phyloP scores from a whole-genome alignment of 2,113 vertebrate genomes.

The Semnornis frantzii region DNA sequence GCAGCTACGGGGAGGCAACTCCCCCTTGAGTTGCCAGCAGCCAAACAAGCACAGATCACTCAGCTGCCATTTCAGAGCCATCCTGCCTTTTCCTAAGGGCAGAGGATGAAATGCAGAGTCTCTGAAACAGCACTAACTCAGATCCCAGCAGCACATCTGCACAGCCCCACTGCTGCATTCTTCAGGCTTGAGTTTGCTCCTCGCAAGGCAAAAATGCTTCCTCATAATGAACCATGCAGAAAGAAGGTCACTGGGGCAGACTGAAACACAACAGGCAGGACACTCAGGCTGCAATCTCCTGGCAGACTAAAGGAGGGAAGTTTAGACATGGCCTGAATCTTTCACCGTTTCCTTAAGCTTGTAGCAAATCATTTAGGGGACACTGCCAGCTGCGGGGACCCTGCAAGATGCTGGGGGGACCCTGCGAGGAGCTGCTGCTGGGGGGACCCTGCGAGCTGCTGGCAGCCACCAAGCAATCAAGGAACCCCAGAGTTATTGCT shows the following conservation, averaged over 20 bases:
- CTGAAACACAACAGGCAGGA: background rate
- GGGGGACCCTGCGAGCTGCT: background rate
- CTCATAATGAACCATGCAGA: background rate
- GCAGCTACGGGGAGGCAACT: too few relatives aligned
- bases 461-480: background rate
- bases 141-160: too few relatives aligned
- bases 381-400: background rate
- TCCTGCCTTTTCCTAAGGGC: background rate
- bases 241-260: background rate
- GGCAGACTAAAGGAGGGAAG: background rate
- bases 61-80: background rate
- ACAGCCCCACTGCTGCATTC: too few relatives aligned
- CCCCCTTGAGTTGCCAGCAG: background rate
- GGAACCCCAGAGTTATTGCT: background rate
- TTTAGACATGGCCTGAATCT: background rate
- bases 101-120: background rate
- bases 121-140: background rate
- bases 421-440: too few relatives aligned
- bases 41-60: background rate
- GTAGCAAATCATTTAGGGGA: background rate
- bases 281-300: conserved; percentile 26
- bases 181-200: too few relatives aligned
- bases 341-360: conserved; percentile 30
- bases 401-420: too few relatives aligned
- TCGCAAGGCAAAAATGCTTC: conserved; percentile 3